Percentiles rank a stretch among this genome's conserved stretches.
Evolutionary conservation across 2,888 invertebrate species (phyloP).

Genomic region (Trichopria drosophilae): DNA sequence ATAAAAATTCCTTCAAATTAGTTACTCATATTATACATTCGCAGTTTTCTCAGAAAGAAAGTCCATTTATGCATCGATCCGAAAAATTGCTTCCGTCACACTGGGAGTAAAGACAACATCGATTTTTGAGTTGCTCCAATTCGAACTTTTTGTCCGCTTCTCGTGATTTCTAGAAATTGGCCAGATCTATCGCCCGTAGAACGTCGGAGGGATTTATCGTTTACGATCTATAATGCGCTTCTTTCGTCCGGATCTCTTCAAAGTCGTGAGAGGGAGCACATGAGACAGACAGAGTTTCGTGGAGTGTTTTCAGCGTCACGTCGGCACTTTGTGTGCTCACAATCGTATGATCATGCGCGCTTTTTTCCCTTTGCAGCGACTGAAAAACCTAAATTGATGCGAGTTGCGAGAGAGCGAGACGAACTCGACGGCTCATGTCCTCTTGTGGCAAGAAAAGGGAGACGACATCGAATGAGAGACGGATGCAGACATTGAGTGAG

Average conservation of each 20-base stretch:
- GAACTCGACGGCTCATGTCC: constrained; percentile 36
- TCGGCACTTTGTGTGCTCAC: constrained; percentile 54
- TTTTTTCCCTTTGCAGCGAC: constrained; percentile 43
- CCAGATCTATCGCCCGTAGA: no score
- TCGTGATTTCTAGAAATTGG: no score
- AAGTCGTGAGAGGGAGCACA: constrained; percentile 33
- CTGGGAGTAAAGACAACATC: no score
- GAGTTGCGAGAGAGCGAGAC: constrained; percentile 42
- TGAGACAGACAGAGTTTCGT: constrained; percentile 34
- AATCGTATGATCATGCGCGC: constrained; percentile 54
- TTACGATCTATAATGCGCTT: constrained; percentile 52
- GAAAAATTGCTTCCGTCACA: no score
- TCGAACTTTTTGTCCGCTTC: no score
- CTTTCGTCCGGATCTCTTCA: constrained; percentile 42
- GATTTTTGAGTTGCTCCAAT: no score
- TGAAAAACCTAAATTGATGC: constrained; percentile 51
- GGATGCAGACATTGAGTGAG: no score
- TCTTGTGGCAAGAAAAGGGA: constrained; percentile 32
- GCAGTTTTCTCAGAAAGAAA: no score
- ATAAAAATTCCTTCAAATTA: no score
- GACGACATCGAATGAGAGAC: constrained; percentile 35
- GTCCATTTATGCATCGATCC: no score
- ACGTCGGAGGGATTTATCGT: constrained; percentile 37
- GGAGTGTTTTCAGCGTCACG: constrained; percentile 50
- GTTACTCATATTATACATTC: no score